Base-by-base conservation (phyloP, 1,140 invertebrate species). In the Drosophila pseudoobscura region DNA sequence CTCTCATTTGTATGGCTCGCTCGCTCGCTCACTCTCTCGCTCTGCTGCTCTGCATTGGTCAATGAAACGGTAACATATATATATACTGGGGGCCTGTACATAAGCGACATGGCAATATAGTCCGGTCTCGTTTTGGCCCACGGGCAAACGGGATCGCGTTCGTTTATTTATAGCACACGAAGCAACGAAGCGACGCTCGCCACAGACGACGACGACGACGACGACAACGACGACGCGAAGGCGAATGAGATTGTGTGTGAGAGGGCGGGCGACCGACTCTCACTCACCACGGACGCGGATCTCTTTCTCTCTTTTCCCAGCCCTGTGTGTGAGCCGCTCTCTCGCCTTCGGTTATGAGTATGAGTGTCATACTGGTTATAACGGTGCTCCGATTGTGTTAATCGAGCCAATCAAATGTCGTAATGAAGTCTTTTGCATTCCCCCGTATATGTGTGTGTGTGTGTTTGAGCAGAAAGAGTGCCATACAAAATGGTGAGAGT, bases 331-430 rank as follows among this genome's bases (percentile, higher is more conserved):
- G 54, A 56, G 54, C 35, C 41, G 13, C 13, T 9, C 53, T 20
- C 69, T 39, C 64, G 58, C 68, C 26, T 44, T 54, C 41, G n/a
- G 6, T 7, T 13, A 22, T 47, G 66, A 56, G 78, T 73, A 57
- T 59, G 72, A 60, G 76, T 73, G 70, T 56, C 66, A 80, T 85
- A 80, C 75, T 80, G 80, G 76, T 88, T 84, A 76, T 80, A 88
- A 90, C 88, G 88, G 77, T 90, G 88, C 79, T 89, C 88, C 83
- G 88, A 90, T 90, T 90, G 88, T 82, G 89, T 88, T 88, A 90
- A 90, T 90, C 88, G 83, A 90, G 88, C 88, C 88, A 90, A 90
- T 90, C 88, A 90, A 90, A 90, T 90, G 77, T 89, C 74, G 73
- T 73, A 88, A 88, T 76, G 82, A 55, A 75, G 46, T 57, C 59